A percentile compares a stretch with the other conserved stretches of the same genome.
phyloP scores from a whole-genome alignment of 2,113 vertebrate species.

The Columbina picui region DNA sequence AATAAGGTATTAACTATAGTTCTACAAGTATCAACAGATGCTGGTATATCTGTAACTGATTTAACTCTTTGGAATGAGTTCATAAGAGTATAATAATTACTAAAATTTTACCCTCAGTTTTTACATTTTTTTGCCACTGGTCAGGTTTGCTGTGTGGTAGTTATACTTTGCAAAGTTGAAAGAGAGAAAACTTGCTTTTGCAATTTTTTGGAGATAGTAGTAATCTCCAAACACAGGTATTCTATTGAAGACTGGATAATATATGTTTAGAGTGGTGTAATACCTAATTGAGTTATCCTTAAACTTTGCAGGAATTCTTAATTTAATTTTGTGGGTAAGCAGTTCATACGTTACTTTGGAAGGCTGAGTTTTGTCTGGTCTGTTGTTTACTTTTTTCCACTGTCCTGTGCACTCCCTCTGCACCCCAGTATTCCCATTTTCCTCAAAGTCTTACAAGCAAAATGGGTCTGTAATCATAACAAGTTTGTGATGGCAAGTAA shows the following conservation, averaged over 20 bases:
- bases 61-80: neutral
- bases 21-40: neutral
- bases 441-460: neutral
- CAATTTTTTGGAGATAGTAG: neutral
- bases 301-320: neutral
- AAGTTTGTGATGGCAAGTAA: neutral
- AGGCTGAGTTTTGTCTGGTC: neutral
- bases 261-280: neutral
- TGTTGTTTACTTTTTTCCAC: neutral
- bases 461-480: neutral
- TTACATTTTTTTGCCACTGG: fast-evolving
- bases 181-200: neutral
- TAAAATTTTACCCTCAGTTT: neutral
- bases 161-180: fast-evolving
- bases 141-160: neutral
- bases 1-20: fast-evolving
- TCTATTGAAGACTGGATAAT: neutral
- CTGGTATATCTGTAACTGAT: neutral
- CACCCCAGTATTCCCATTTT: neutral
- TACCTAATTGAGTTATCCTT: neutral
- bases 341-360: neutral
- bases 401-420: neutral
- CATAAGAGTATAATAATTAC: neutral
- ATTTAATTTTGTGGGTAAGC: neutral
- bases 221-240: neutral